Evolutionary conservation across 2,797 vertebrate species (phyloP), one percentile per base, ranked within the genome.

Genomic region (Catostomus latipinnis): DNA sequence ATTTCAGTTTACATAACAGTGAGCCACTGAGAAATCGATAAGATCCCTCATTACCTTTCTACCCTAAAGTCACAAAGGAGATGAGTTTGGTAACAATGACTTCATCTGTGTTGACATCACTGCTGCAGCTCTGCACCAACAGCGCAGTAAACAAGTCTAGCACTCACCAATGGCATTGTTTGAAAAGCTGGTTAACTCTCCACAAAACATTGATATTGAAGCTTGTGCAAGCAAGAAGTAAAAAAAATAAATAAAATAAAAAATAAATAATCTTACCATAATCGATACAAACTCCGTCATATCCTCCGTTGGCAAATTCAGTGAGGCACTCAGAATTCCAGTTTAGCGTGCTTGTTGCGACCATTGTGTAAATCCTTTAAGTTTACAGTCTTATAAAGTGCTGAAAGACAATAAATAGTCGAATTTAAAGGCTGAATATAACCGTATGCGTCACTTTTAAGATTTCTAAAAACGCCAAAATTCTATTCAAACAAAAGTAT

Each of bases 261-360:
- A 22, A 22, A 22, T 1, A 1, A 22, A 22, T 22, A 22, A 22
- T 6, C 83, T 72, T 71, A 95, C 95, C 93, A 87, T 93, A 93
- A 13, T 93, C 93, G 56, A 93, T 89, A 83, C 84, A 92, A n/a
- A 77, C 80, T 14, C 87, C 90, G 49, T 92, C 90, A 62, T 83
- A 92, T 81, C 90, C 88, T 22, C 87, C 76, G 46, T 90, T 90
- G n/a, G 88, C 69, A 81, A 88, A 45, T 7, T 92, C 92, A 0
- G 85, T 92, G 68, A 92, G 22, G 0, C 88, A 89, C 8, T 91
- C 91, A 43, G 87, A 65, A 84, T 86, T 92, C 86, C 93, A 94
- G 83, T 84, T 94, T 74, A 95, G 49, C 22, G 83, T 91, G 91
- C 91, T 93, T 12, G 93, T 92, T 43, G 93, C 93, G 70, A 93